Percentiles rank a stretch among this genome's conserved stretches.
phyloP scores from a whole-genome alignment of 2,888 invertebrate genomes.

The Ophion costatus region DNA sequence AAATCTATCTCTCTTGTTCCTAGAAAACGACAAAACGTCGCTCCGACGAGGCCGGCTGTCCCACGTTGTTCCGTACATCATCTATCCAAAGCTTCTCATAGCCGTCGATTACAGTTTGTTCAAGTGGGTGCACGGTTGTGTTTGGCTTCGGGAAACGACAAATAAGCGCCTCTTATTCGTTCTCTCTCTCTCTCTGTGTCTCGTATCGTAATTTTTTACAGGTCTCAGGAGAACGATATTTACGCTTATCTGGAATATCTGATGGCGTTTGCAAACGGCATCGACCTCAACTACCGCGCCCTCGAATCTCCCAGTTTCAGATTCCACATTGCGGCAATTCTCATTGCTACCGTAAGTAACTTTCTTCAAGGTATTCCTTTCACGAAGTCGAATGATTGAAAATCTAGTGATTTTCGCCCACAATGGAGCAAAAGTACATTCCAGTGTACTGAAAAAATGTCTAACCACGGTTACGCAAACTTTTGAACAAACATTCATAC shows the following conservation, averaged over 20 bases:
- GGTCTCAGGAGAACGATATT: background rate
- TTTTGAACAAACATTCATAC: too few species aligned
- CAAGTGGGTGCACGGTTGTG: slow-evolving; percentile 1
- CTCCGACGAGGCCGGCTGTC: background rate
- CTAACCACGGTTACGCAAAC: too few species aligned
- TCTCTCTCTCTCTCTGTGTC: too few species aligned
- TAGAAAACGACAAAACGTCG: background rate
- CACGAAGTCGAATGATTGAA: too few species aligned
- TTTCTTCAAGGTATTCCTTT: too few species aligned
- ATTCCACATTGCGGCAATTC: slow-evolving; percentile 60
- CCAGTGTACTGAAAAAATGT: too few species aligned
- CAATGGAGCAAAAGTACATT: too few species aligned
- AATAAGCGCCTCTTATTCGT: too few species aligned
- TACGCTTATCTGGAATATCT: slow-evolving; percentile 50
- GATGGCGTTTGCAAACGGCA: slow-evolving; percentile 42
- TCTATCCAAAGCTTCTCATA: slow-evolving; percentile 64
- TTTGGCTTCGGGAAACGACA: too few species aligned
- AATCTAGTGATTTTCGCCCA: too few species aligned
- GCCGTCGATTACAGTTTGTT: slow-evolving; percentile 53
- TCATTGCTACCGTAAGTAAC: slow-evolving; percentile 51
- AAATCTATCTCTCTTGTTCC: background rate
- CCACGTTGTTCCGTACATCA: slow-evolving; percentile 9
- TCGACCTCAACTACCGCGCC: slow-evolving; percentile 62
- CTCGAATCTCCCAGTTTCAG: slow-evolving; percentile 55
- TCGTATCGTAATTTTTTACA: background rate